These are phyloP conservation scores for Aptenodytes patagonicus DNA, from an alignment of 2,113 vertebrate genomes.

Conservation along the genomic window DNA sequence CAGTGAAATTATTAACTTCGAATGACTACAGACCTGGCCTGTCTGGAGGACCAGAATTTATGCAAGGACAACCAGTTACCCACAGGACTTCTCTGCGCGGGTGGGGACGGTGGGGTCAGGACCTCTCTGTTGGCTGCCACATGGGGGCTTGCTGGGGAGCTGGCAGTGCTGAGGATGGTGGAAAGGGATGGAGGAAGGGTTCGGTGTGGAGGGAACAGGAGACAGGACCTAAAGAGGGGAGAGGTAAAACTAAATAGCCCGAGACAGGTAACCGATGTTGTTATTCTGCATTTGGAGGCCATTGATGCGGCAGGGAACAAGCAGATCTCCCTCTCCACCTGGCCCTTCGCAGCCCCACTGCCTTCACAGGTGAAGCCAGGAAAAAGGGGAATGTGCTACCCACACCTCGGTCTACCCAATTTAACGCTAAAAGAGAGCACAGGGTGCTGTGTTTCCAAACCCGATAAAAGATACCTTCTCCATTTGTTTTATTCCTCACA, in stretches of 20 bases:
- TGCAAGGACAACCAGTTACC: background rate
- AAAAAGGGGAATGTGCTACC: background rate
- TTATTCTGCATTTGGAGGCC: background rate
- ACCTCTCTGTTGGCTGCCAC: background rate
- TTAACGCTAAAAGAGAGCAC: background rate
- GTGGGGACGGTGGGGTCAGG: accelerated
- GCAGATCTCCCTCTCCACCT: background rate
- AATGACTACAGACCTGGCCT: background rate
- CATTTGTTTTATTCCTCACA: background rate
- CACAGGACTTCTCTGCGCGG: accelerated
- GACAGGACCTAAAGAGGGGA: background rate
- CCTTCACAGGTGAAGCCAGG: background rate
- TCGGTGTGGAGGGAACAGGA: background rate
- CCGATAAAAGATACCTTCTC: background rate
- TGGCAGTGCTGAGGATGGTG: background rate
- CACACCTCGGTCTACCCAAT: accelerated
- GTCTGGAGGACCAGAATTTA: background rate
- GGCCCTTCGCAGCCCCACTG: background rate
- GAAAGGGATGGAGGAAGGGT: background rate
- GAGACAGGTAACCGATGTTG: background rate
- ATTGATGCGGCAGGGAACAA: background rate
- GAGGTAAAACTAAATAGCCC: background rate
- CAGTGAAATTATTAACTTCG: background rate
- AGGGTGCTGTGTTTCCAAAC: background rate
- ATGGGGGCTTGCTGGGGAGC: background rate